Conservation (phyloP, 2,797 vertebrate species). For the Gallinago nigripennis region DNA sequence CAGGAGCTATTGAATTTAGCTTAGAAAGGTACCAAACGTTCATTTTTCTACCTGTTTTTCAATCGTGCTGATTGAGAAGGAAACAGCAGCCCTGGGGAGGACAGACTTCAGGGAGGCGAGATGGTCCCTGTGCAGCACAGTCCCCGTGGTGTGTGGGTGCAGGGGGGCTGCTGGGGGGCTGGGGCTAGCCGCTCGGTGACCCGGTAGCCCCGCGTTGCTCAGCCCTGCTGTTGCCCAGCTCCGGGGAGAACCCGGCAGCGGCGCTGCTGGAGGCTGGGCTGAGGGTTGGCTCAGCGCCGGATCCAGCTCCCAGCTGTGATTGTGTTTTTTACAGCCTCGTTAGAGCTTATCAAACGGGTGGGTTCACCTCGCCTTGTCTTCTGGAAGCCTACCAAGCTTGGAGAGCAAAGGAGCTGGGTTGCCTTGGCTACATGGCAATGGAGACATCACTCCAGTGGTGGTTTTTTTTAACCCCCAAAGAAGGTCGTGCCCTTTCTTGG, state of each 20-base stretch:
- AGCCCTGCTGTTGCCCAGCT: background rate
- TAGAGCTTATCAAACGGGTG: background rate
- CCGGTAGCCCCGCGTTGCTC: background rate
- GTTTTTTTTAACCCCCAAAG: background rate
- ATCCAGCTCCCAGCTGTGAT: background rate
- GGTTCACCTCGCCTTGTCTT: background rate
- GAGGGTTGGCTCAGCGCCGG: background rate
- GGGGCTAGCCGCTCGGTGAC: background rate
- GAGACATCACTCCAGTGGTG: background rate
- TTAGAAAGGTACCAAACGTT: background rate
- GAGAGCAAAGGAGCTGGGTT: background rate
- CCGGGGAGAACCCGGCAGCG: background rate
- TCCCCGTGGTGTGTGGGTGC: background rate
- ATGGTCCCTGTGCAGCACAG: background rate
- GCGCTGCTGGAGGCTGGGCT: background rate
- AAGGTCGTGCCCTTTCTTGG: background rate
- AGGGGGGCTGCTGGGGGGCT: background rate
- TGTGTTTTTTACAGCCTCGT: background rate
- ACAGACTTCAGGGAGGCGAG: background rate
- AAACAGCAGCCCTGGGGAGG: background rate
- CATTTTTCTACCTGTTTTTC: background rate
- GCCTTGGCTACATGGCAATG: background rate
- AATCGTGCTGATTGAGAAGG: background rate
- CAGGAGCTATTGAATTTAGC: background rate
- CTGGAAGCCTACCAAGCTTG: background rate